phyloP scores from a whole-genome alignment of 2,113 vertebrate genomes.

The Pachycephala philippinensis region DNA sequence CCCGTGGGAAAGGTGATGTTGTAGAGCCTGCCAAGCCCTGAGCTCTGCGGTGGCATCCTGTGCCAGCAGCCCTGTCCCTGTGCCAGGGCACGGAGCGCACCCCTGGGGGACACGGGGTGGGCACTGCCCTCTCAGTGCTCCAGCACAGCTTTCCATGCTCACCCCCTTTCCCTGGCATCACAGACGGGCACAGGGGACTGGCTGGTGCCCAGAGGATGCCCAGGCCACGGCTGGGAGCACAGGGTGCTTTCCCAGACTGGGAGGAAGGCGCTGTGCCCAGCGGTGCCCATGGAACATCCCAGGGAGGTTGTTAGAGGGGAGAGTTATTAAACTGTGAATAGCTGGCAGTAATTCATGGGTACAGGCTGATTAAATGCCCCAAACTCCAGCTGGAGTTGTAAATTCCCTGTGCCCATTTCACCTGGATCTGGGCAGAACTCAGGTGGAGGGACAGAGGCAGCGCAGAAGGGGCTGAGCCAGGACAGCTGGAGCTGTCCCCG shows the following conservation, averaged over 20 bases:
- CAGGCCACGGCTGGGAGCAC: accelerated
- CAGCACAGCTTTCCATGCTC: accelerated
- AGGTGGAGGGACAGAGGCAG: no score
- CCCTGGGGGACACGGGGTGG: neutral
- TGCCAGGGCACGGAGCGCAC: accelerated
- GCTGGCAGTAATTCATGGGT: neutral
- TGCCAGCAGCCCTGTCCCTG: neutral
- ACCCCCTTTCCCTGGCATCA: accelerated
- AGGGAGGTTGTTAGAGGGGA: neutral
- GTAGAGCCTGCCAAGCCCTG: neutral
- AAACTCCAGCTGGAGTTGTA: neutral
- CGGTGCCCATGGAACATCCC: neutral
- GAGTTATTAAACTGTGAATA: neutral
- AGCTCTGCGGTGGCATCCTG: neutral
- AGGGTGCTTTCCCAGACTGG: neutral
- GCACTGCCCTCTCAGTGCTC: neutral
- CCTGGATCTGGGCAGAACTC: neutral
- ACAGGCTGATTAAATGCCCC: neutral
- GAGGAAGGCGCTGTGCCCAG: neutral
- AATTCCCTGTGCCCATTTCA: neutral
- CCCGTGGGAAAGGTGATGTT: neutral
- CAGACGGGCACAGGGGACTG: accelerated
- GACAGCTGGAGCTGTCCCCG: neutral
- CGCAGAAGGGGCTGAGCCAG: neutral
- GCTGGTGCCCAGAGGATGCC: neutral